Evolutionary conservation across 2,797 vertebrate species (phyloP), one percentile per base, ranked within the genome.

Genomic region (Enteromius radiatus): DNA sequence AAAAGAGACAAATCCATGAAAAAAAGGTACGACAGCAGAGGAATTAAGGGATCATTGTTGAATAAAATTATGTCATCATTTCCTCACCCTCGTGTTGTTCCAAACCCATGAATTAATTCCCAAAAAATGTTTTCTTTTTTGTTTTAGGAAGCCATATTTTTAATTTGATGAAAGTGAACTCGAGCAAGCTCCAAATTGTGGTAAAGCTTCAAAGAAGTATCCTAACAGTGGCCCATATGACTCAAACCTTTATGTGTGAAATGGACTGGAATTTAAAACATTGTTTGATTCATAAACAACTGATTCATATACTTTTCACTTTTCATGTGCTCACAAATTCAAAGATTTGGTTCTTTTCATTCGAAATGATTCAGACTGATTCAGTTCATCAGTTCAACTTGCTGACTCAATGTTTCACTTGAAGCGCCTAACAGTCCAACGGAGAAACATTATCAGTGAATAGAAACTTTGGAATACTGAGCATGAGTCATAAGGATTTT

Each of bases 1-100:
- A 67, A 67, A 81, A 70, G 84, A 80, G 85, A 91, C 4, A 45
- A 49, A 56, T 69, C 31, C 19, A 4, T 28, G 43, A 71, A 80
- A 71, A 61, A 31, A 69, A 71, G 19, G 45, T 49, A 38, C 65
- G n/a, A n/a, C 36, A 64, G 74, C 65, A 12, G 64, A 81, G 45
- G 61, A 41, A 56, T 61, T 36, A 36, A 21, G 43, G 47, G 59
- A 19, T 59, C 2, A 10, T 26, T 41, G 61, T 4, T 64, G 15
- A 33, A 33, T 64, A 31, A 59, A 75, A 41, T 38, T 17, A 33
- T 54, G n/a, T 28, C 54, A 59, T 59, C 4, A 11, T 59, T 59
- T 26, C 26, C 36, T 76, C 14, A 41, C n/a, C 15, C n/a, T 5
- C 21, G 5, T 67, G 14, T 41, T 2, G 1, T 41, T 26, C 12